phyloP scores from a whole-genome alignment of 2,888 invertebrate genomes.

The Eilema depressum region DNA sequence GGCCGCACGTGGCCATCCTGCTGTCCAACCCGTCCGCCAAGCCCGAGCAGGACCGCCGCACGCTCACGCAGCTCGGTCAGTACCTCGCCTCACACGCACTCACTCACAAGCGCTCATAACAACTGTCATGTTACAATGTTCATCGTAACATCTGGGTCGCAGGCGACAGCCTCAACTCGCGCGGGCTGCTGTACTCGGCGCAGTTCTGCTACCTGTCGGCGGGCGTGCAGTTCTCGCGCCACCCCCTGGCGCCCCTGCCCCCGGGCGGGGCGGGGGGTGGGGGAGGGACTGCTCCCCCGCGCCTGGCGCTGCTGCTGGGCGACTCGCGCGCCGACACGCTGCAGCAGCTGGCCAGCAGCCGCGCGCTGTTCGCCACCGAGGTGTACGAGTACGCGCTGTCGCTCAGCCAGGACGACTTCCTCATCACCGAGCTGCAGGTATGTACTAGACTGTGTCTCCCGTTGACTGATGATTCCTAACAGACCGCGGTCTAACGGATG shows the following conservation, averaged over 20 bases:
- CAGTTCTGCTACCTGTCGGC: constrained; percentile 98
- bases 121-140: no score
- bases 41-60: constrained; percentile 92
- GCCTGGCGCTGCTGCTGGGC: constrained; percentile 93
- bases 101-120: no score
- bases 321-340: constrained; percentile 89
- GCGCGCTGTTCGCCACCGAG: constrained; percentile 97
- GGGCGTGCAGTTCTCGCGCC: constrained; percentile 87
- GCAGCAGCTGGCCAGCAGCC: constrained; percentile 90
- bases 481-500: no score
- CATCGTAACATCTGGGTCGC: constrained; percentile 6
- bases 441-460: constrained; percentile 22
- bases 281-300: constrained; percentile 76
- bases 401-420: constrained; percentile 90
- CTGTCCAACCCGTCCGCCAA: constrained; percentile 93
- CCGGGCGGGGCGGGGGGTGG: constrained; percentile 46
- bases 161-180: constrained; percentile 90
- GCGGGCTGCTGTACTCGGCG: constrained; percentile 95
- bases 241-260: constrained; percentile 70
- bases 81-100: constrained; percentile 6
- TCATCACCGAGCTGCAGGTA: constrained; percentile 92
- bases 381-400: constrained; percentile 97
- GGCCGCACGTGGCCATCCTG: constrained; percentile 98
- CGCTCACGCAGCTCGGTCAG: constrained; percentile 90
- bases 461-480: no score